A percentile compares a stretch with the other conserved stretches of the same genome.
phyloP scores from a whole-genome alignment of 1,140 invertebrate genomes.

The Hirudo medicinalis region DNA sequence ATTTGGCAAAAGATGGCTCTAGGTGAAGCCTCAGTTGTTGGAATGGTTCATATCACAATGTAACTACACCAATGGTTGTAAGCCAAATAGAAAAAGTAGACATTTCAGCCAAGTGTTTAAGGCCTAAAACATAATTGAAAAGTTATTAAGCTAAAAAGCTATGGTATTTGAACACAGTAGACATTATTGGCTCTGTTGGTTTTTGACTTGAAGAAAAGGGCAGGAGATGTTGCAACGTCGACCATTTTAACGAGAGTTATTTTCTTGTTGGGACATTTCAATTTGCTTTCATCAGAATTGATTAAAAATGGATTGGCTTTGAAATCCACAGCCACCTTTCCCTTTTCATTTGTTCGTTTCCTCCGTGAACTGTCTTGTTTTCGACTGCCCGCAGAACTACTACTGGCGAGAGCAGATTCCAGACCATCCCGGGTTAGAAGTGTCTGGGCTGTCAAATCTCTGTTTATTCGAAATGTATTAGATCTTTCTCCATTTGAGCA shows the following conservation, averaged over 20 bases:
- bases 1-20: no score
- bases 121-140: no score
- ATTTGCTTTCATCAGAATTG: slow-evolving; percentile 1
- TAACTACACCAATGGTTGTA: no score
- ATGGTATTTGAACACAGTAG: not conserved
- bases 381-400: not conserved
- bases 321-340: not conserved
- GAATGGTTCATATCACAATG: no score
- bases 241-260: slow-evolving; percentile 1
- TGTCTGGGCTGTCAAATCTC: not conserved
- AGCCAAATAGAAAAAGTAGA: no score
- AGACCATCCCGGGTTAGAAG: no score
- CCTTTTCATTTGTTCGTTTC: not conserved
- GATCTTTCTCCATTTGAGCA: slow-evolving; percentile 10
- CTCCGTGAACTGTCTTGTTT: not conserved
- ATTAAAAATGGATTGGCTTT: not conserved
- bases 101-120: no score
- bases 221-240: slow-evolving; percentile 5
- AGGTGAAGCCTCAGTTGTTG: no score
- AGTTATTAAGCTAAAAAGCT: not conserved
- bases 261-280: slow-evolving; percentile 1
- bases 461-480: slow-evolving; percentile 14
- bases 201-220: slow-evolving; percentile 4
- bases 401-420: not conserved
- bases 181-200: not conserved